These are phyloP conservation scores for Micrasema longulum DNA, from an alignment of 1,140 invertebrate species.

Conservation along the genomic window DNA sequence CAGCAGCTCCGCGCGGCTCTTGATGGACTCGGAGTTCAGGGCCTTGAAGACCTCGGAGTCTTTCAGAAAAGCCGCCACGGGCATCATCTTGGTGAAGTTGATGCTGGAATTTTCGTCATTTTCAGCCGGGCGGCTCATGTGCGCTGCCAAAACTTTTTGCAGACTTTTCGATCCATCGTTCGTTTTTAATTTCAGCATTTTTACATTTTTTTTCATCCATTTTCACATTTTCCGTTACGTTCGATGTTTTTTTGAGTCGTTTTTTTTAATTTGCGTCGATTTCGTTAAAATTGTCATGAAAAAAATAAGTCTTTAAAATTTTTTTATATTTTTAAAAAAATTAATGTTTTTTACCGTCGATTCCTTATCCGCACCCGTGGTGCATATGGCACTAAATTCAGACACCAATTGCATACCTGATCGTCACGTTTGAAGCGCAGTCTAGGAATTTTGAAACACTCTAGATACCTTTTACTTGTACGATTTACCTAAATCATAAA, in stretches of 20 bases:
- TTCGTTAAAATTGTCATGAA: neutral
- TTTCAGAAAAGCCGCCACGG: slow-evolving; percentile 72
- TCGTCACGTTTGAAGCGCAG: too few species aligned
- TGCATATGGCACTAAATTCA: too few species aligned
- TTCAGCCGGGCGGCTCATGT: slow-evolving; percentile 58
- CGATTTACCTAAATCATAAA: too few species aligned
- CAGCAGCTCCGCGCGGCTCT: slow-evolving; percentile 65
- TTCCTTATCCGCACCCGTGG: too few species aligned
- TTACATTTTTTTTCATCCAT: neutral
- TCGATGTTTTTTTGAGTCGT: neutral
- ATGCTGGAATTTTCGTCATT: slow-evolving; percentile 65
- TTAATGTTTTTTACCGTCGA: neutral
- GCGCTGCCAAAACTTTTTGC: slow-evolving; percentile 58
- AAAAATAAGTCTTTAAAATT: neutral
- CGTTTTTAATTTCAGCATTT: neutral
- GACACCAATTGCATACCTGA: too few species aligned
- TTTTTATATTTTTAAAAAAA: neutral
- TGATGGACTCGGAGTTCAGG: slow-evolving; percentile 69
- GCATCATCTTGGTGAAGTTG: slow-evolving; percentile 74
- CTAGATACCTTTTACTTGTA: too few species aligned
- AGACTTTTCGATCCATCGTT: slow-evolving; percentile 53
- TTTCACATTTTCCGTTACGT: neutral
- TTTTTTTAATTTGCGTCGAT: neutral
- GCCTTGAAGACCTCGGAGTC: slow-evolving; percentile 78
- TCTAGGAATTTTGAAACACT: too few species aligned